Evolutionary conservation across 1,140 invertebrate species (phyloP).

Genomic region (Protaetia brevitarsis): DNA sequence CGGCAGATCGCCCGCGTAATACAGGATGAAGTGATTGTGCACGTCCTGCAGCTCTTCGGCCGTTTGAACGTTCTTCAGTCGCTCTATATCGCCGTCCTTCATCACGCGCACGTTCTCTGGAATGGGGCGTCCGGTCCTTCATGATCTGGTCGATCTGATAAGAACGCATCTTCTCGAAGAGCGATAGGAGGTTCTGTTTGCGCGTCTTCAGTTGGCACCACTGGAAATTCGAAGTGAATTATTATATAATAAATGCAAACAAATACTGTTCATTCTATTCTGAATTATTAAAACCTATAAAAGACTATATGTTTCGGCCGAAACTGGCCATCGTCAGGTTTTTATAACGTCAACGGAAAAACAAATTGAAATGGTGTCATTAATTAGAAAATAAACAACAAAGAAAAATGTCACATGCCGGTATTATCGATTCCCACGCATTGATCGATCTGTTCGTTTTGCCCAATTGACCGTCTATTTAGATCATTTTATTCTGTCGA

Average conservation of each 20-base stretch:
- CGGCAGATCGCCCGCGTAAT: slow-evolving; percentile 84
- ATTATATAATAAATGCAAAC: not conserved
- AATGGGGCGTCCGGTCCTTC: slow-evolving; percentile 80
- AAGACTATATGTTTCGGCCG: too few species aligned
- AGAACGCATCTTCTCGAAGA: slow-evolving; percentile 91
- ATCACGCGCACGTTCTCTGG: slow-evolving; percentile 79
- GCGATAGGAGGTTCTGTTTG: slow-evolving; percentile 75
- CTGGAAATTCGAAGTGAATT: too few species aligned
- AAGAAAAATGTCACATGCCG: too few species aligned
- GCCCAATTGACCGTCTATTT: too few species aligned
- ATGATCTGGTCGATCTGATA: slow-evolving; percentile 86
- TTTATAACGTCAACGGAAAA: too few species aligned
- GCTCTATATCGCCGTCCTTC: slow-evolving; percentile 84
- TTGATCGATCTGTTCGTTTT: too few species aligned
- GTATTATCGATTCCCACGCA: too few species aligned
- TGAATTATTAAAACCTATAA: not conserved
- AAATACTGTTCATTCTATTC: not conserved
- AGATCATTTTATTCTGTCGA: too few species aligned
- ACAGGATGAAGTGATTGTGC: slow-evolving; percentile 89
- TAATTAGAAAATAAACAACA: too few species aligned
- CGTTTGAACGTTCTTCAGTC: slow-evolving; percentile 76
- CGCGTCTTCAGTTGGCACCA: slow-evolving; percentile 92
- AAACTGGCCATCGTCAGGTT: too few species aligned
- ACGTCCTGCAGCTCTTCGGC: slow-evolving; percentile 90
- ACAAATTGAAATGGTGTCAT: too few species aligned